Evolutionary conservation across 2,888 invertebrate species (phyloP).

Genomic region (Andrena flavipes): DNA sequence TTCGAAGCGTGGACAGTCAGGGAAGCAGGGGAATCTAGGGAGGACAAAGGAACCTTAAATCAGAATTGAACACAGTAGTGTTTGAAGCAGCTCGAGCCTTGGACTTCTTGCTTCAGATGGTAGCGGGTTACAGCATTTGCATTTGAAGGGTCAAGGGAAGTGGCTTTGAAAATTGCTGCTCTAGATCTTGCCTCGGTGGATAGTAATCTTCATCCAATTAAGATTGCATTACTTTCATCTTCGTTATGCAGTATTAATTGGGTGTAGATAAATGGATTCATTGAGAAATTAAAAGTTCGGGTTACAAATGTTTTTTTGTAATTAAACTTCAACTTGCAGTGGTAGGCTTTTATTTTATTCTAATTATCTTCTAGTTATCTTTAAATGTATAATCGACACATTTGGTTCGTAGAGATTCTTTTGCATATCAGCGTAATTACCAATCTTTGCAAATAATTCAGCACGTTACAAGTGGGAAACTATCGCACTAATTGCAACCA

Average conservation of each 20-base stretch:
- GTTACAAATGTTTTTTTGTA: no score
- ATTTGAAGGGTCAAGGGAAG: conserved; percentile 1
- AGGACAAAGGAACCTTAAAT: not conserved
- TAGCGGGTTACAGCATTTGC: not conserved
- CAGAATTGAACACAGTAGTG: not conserved
- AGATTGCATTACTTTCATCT: not conserved
- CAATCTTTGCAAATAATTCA: no score
- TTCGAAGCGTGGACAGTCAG: not conserved
- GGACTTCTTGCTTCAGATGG: not conserved
- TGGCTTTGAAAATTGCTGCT: not conserved
- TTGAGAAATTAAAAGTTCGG: no score
- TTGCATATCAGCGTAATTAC: no score
- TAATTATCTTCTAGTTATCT: no score
- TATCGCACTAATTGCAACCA: no score
- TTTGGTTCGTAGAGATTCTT: no score
- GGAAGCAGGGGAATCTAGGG: not conserved
- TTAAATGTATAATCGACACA: no score
- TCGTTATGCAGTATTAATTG: not conserved
- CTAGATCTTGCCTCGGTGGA: not conserved
- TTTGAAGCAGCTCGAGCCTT: not conserved
- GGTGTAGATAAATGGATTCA: not conserved
- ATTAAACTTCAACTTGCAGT: no score
- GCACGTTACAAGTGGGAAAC: no score
- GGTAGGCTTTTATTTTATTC: no score
- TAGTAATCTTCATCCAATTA: not conserved